phyloP scores from a whole-genome alignment of 2,797 vertebrate genomes.

The Petrocephalus schoutedeni region DNA sequence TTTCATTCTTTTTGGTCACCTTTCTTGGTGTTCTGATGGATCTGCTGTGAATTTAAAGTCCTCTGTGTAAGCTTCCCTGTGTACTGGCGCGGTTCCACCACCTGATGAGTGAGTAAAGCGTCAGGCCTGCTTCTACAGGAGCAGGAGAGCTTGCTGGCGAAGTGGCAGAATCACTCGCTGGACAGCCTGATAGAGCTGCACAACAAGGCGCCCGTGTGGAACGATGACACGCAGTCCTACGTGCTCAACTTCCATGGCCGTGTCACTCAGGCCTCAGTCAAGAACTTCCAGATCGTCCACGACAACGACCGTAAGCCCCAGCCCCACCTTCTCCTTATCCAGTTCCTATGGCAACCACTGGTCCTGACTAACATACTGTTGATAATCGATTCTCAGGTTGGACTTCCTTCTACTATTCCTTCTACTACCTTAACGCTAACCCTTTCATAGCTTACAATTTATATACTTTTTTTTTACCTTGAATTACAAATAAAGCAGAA shows the following conservation, averaged over 20 bases:
- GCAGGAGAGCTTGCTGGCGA: conserved; percentile 80
- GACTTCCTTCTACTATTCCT: not conserved
- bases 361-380: not conserved
- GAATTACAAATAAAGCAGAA: not conserved
- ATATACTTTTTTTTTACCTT: too few species aligned
- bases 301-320: conserved; percentile 84
- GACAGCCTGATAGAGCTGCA: conserved; percentile 93
- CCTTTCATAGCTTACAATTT: too few species aligned
- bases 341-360: not conserved
- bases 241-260: conserved; percentile 94
- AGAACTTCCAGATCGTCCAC: conserved; percentile 98
- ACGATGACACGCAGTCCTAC: conserved; percentile 93
- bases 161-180: conserved; percentile 80
- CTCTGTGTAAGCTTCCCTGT: not conserved
- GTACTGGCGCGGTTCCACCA: not conserved
- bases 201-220: conserved; percentile 96
- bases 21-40: not conserved
- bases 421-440: too few species aligned
- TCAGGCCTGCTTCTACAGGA: conserved; percentile 62
- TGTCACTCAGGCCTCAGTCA: conserved; percentile 93
- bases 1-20: not conserved
- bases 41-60: not conserved
- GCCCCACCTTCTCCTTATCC: not conserved
- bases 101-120: not conserved
- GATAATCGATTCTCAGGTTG: not conserved